Evolutionary conservation across 2,888 invertebrate species (phyloP).

Genomic region (Habroteleia sp.): DNA sequence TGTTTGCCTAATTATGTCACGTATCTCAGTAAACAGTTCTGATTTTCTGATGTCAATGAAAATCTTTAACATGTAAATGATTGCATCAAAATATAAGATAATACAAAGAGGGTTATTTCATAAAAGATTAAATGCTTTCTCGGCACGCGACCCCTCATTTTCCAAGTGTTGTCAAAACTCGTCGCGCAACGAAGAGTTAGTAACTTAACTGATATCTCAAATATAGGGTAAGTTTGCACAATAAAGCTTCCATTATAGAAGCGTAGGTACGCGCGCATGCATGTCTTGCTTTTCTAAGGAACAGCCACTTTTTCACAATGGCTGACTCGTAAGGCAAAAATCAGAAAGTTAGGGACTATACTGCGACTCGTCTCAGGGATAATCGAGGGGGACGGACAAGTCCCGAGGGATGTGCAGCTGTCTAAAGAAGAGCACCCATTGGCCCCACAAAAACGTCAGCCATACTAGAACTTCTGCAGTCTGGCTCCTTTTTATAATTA

Average conservation of each 20-base stretch:
- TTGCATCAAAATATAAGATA: conserved; percentile 31
- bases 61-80: conserved; percentile 16
- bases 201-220: conserved; percentile 34
- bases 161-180: conserved; percentile 39
- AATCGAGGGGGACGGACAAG: conserved; percentile 66
- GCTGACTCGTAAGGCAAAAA: conserved; percentile 81
- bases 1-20: too few relatives aligned
- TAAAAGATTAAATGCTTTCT: conserved; percentile 48
- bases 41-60: conserved; percentile 1
- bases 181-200: conserved; percentile 41
- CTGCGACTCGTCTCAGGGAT: conserved; percentile 66
- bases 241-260: conserved; percentile 47
- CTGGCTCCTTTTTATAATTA: conserved; percentile 76
- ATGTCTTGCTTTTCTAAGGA: conserved; percentile 62
- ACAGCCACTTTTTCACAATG: conserved; percentile 75
- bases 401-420: conserved; percentile 79
- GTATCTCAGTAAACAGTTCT: too few relatives aligned
- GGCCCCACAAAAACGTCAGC: conserved; percentile 72
- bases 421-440: conserved; percentile 74
- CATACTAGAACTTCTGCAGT: conserved; percentile 80
- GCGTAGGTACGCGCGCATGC: conserved; percentile 41
- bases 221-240: conserved; percentile 40
- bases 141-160: conserved; percentile 57
- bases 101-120: conserved; percentile 31
- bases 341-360: conserved; percentile 79